Conservation (phyloP, 1,140 invertebrate species). For the Panagrolaimus sp. region DNA sequence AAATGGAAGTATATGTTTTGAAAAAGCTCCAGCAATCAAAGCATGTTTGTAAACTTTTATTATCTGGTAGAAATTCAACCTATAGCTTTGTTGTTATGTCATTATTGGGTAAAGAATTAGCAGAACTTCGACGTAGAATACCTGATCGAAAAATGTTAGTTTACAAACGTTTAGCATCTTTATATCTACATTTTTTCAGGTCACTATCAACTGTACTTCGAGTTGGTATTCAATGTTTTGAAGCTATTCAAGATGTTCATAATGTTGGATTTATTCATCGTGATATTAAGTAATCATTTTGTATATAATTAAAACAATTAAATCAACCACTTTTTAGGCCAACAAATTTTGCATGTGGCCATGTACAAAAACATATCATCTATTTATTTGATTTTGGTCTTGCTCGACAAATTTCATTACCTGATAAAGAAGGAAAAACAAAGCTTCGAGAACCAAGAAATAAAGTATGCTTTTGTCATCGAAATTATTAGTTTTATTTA, state of each 20-base stretch:
- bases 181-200: no score
- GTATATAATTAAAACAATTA: not conserved
- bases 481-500: not conserved
- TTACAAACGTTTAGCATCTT: no score
- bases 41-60: constrained; percentile 36
- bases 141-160: constrained; percentile 37
- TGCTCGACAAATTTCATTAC: constrained; percentile 44
- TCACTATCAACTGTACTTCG: constrained; percentile 23
- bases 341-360: constrained; percentile 45
- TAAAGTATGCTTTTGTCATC: constrained; percentile 21
- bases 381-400: constrained; percentile 52
- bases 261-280: constrained; percentile 44
- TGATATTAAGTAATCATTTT: not conserved
- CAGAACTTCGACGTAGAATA: constrained; percentile 38
- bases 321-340: constrained; percentile 33
- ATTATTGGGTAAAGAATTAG: constrained; percentile 44
- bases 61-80: constrained; percentile 36
- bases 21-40: constrained; percentile 45
- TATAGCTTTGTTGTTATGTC: constrained; percentile 39
- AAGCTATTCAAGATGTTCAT: constrained; percentile 43
- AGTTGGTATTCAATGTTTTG: constrained; percentile 22
- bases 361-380: constrained; percentile 23
- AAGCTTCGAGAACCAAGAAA: constrained; percentile 37
- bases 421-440: constrained; percentile 26
- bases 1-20: constrained; percentile 49